phyloP scores from a whole-genome alignment of 92 coral and sea anemone species.

The Zoanthus sansibaricus region DNA sequence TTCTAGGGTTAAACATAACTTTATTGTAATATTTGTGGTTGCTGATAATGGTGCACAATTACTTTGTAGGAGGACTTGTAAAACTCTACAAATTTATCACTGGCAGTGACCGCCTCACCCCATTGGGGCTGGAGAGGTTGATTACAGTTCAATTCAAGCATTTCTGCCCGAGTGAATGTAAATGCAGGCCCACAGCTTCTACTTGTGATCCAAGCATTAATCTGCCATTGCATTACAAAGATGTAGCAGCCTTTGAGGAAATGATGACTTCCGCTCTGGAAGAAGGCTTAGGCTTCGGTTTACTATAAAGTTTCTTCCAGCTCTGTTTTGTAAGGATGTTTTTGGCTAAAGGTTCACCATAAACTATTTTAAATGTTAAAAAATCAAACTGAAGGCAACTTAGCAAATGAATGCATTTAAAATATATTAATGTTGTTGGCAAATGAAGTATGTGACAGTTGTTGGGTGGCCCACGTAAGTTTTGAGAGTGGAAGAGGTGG shows the following conservation, averaged over 20 bases:
- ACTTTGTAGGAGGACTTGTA: conserved; percentile 53
- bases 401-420: background rate
- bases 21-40: conserved; percentile 13
- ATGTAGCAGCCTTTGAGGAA: conserved; percentile 41
- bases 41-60: conserved; percentile 18
- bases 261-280: conserved; percentile 50
- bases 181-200: conserved; percentile 73
- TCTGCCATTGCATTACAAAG: conserved; percentile 65
- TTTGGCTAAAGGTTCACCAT: conserved; percentile 27
- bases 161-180: conserved; percentile 47
- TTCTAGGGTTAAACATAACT: conserved; percentile 35
- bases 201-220: conserved; percentile 61
- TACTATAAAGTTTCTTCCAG: conserved; percentile 35
- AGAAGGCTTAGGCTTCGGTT: conserved; percentile 65
- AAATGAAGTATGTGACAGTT: conserved; percentile 12
- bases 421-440: conserved; percentile 12
- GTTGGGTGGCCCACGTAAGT: conserved; percentile 13
- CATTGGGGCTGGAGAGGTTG: conserved; percentile 37
- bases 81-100: conserved; percentile 56
- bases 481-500: conserved; percentile 13
- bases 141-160: conserved; percentile 49
- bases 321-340: conserved; percentile 26
- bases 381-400: conserved; percentile 11
- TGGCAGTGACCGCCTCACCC: conserved; percentile 43
- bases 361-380: conserved; percentile 20